Base-by-base conservation (phyloP, 1,140 invertebrate species). In the Globodera ellingtonae region DNA sequence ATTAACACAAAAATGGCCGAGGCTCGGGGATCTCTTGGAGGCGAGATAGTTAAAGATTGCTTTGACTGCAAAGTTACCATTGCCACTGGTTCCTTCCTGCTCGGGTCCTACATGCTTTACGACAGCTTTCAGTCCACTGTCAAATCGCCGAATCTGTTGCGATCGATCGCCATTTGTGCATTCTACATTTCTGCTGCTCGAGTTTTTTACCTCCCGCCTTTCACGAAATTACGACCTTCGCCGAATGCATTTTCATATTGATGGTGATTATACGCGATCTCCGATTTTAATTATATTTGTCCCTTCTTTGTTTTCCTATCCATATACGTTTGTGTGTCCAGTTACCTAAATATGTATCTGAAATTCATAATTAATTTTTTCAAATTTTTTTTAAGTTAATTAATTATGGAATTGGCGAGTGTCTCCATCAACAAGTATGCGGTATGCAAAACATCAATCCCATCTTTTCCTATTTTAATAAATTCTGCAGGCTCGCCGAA, bases 401-500 rank as follows among this genome's bases (percentile, higher is more conserved):
- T 48, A 21, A 35, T 35, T 4, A 76, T 24, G 18, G 56, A 76
- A 24, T 50, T 18, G 10, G 52, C 75, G 21, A 76, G 48, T 15
- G 46, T 62, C 18, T 24, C 67, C 52, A 76, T 76, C 10, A 76
- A 47, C 59, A 76, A 67, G 67, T 76, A 76, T 76, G 75, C 70
- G 75, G 75, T 67, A 50, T 21, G 15, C 46, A 5, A 24, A 46
- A 24, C 44, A 21, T 18, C 15, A 62, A 62, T n/a, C 35, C 35
- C 35, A 47, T 71, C 13, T 72, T 72, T 72, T 7, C 35, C 35
- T 35, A 35, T 35, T 35, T 35, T 8, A n/a, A 8, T 9, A 21
- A 56, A 9, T 59, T 76, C 21, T 62, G 13, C 24, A 85, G 81
- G 78, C 67, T 0, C 65, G 82, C 13, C 67, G 84, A 21, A 48